Evolutionary conservation across 1,140 invertebrate genomes (phyloP).

Genomic region (Stratiolaelaps scimitus): DNA sequence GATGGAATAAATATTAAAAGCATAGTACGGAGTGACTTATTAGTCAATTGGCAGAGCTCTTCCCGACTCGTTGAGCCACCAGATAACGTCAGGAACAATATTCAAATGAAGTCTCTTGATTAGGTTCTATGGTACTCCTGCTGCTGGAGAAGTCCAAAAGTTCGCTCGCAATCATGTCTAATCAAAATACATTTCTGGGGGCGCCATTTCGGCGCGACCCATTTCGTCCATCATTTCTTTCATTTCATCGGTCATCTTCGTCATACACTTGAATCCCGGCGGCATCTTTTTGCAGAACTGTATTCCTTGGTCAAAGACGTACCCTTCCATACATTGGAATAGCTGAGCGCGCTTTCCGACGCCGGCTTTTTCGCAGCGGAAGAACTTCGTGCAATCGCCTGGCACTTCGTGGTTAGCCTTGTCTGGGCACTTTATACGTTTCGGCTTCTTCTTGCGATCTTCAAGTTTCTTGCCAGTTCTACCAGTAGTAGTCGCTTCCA

Average conservation of each 20-base stretch:
- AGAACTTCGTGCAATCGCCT: slow-evolving; percentile 36
- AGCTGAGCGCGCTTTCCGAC: slow-evolving; percentile 20
- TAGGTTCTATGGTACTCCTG: too few species aligned
- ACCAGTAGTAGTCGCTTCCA: neutral
- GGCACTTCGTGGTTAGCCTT: slow-evolving; percentile 33
- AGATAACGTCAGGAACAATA: too few species aligned
- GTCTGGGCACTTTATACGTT: slow-evolving; percentile 15
- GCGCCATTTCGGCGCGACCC: slow-evolving; percentile 17
- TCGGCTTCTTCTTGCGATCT: neutral
- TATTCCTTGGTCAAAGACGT: slow-evolving; percentile 11
- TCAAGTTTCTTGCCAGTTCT: slow-evolving; percentile 21
- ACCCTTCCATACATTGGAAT: slow-evolving; percentile 25
- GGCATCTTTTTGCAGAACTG: slow-evolving; percentile 27
- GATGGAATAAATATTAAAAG: too few species aligned
- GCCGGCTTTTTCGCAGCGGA: slow-evolving; percentile 36
- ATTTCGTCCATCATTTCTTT: slow-evolving; percentile 28
- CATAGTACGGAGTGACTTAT: too few species aligned
- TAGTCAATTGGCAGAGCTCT: too few species aligned
- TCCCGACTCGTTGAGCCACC: too few species aligned
- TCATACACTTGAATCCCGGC: slow-evolving; percentile 11
- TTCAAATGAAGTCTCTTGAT: too few species aligned
- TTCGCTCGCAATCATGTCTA: neutral
- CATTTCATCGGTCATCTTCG: slow-evolving; percentile 7
- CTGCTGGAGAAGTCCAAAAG: too few species aligned
- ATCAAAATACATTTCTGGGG: slow-evolving; percentile 14